Conservation (phyloP, 2,113 vertebrate species). For the Esox niger region DNA sequence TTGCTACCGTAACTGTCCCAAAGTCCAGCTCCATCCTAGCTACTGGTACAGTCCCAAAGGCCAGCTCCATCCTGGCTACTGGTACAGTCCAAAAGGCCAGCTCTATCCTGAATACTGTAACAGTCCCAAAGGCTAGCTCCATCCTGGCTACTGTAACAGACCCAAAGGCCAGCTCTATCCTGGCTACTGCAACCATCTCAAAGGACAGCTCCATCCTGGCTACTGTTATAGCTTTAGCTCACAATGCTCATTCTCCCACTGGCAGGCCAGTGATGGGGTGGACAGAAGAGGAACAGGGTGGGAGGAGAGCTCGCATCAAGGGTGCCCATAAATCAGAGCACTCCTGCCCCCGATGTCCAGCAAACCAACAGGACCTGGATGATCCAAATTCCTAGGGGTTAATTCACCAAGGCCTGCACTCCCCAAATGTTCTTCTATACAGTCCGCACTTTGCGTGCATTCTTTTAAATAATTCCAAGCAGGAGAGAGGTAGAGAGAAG, state of each 20-base stretch:
- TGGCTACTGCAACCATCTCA: too few relatives aligned
- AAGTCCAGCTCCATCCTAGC: conserved; percentile 27
- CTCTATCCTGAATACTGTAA: too few relatives aligned
- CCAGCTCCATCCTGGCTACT: too few relatives aligned
- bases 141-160: too few relatives aligned
- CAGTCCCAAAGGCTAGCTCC: conserved; percentile 18
- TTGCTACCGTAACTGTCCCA: too few relatives aligned
- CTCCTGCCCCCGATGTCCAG: conserved; percentile 64
- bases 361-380: conserved; percentile 65
- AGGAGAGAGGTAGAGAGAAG: conserved; percentile 9
- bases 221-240: not conserved
- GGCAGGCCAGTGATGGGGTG: conserved; percentile 40
- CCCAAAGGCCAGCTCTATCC: conserved; percentile 23
- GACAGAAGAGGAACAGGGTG: conserved; percentile 66
- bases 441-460: conserved; percentile 15
- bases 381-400: conserved; percentile 77
- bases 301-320: conserved; percentile 64
- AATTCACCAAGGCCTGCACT: conserved; percentile 67
- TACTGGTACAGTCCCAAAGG: conserved; percentile 8
- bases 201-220: conserved; percentile 22
- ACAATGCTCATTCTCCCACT: conserved; percentile 34
- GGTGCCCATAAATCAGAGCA: conserved; percentile 74
- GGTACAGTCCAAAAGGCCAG: conserved; percentile 17
- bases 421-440: conserved; percentile 59
- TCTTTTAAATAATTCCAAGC: conserved; percentile 31